Conservation (phyloP, 2,888 invertebrate species). For the Hirtodrosophila alboralis region DNA sequence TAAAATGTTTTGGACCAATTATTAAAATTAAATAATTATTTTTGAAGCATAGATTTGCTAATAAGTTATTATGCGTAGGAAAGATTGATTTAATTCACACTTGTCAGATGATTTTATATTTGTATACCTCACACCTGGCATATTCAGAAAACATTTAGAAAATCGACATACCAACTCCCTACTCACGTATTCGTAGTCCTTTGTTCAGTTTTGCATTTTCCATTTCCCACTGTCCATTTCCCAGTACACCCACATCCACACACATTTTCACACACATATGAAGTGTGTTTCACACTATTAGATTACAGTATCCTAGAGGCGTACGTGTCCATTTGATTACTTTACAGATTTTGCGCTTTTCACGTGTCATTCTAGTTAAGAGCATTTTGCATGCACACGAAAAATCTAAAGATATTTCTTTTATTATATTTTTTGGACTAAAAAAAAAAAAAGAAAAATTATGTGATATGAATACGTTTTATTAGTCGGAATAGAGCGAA, state of each 20-base stretch:
- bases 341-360: slow-evolving; percentile 71
- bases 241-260: slow-evolving; percentile 21
- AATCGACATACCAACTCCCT: slow-evolving; percentile 7
- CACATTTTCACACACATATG: slow-evolving; percentile 25
- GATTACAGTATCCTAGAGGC: slow-evolving; percentile 38
- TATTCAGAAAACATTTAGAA: slow-evolving; percentile 10
- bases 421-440: slow-evolving; percentile 18
- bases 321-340: slow-evolving; percentile 78
- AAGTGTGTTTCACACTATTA: no score
- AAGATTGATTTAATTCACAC: no score
- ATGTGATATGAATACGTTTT: slow-evolving; percentile 22
- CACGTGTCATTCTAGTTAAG: slow-evolving; percentile 77
- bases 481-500: not conserved
- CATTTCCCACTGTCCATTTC: slow-evolving; percentile 40
- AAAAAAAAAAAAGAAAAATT: slow-evolving; percentile 50
- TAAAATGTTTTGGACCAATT: no score
- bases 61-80: no score
- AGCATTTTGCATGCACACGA: slow-evolving; percentile 78
- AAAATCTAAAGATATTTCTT: slow-evolving; percentile 37
- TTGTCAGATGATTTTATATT: not conserved
- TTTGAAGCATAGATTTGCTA: no score
- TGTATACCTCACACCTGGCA: slow-evolving; percentile 49
- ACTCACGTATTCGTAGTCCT: slow-evolving; percentile 58
- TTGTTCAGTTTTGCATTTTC: slow-evolving; percentile 57
- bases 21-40: slow-evolving; percentile 3